phyloP scores from a whole-genome alignment of 2,113 vertebrate genomes.

The Ptilonorhynchus violaceus region DNA sequence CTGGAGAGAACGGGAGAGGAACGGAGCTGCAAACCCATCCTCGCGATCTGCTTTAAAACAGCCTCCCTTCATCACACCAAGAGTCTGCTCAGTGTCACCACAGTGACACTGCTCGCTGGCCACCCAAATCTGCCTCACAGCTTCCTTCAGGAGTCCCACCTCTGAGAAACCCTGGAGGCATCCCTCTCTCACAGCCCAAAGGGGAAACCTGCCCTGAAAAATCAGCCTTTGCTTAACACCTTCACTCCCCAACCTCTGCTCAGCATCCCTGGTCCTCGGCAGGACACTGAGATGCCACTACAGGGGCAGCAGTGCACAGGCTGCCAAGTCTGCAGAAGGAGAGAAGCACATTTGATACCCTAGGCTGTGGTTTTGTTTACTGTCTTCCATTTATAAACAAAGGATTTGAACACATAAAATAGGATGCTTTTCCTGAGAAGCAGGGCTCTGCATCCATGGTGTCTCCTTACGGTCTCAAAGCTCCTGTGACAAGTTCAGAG shows the following conservation, averaged over 20 bases:
- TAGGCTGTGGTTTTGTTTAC: background rate
- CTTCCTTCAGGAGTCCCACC: background rate
- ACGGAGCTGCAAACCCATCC: background rate
- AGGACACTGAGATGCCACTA: background rate
- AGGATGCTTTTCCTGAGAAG: background rate
- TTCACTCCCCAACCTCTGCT: background rate
- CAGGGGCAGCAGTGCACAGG: background rate
- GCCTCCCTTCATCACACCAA: background rate
- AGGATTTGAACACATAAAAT: background rate
- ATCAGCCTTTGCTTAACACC: background rate
- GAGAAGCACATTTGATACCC: background rate
- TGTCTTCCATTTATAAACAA: background rate
- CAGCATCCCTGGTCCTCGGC: background rate
- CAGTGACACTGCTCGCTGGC: background rate
- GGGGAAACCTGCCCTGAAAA: background rate
- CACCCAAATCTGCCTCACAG: background rate
- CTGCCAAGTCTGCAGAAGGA: background rate
- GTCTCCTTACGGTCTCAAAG: background rate
- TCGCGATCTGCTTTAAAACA: background rate
- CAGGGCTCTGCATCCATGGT: rapidly evolving
- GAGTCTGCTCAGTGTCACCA: background rate
- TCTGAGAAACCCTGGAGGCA: background rate
- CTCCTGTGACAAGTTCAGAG: background rate
- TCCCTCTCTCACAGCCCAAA: background rate
- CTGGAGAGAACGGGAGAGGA: background rate